Base-by-base conservation (phyloP, 1,140 invertebrate genomes). In the Branchinecta lindahli region DNA sequence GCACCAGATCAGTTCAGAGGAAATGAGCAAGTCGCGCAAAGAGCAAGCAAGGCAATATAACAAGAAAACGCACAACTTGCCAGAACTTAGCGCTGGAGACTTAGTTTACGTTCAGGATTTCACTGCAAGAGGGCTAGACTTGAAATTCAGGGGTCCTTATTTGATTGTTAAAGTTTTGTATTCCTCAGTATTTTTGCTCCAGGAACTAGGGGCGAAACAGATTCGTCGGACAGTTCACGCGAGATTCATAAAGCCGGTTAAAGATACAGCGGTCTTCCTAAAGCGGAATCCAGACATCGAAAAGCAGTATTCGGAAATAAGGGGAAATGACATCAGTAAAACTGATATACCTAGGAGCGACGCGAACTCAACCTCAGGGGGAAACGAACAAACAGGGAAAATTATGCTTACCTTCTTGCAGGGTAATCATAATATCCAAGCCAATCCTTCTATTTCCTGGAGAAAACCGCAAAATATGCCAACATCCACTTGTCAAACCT, bases 141-240 rank as follows among this genome's bases (percentile, higher is more conserved):
- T 52, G 47, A 52, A 52, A n/a, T 52, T 52, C n/a, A 9, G 47
- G 9, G 47, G 47, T 9, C 47, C 47, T 9, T 52, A 9, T 52
- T 9, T 52, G n/a, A 52, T n/a, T 52, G n/a, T 52, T 52, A 52
- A 52, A 52, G n/a, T 52, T 52, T n/a, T 52, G 9, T 52, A 52
- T n/a, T n/a, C 9, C 9, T n/a, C 47, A 9, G 47, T 52, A 9
- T 52, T 52, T 52, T n/a, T 52, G 9, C 47, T 52, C 9, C n/a
- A 52, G n/a, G 47, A 52, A 52, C 47, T 52, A 9, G 9, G n/a
- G n/a, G 47, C 9, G n/a, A 52, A 52, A 52, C 47, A 52, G n/a
- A 52, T n/a, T 9, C 47, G 47, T 52, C 47, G 47, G 9, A 52
- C 47, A 9, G 47, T 52, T 9, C 47, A 52, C n/a, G 47, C 47